Evolutionary conservation across 1,140 invertebrate species (phyloP).

Genomic region (Drosophila parabipectinata): DNA sequence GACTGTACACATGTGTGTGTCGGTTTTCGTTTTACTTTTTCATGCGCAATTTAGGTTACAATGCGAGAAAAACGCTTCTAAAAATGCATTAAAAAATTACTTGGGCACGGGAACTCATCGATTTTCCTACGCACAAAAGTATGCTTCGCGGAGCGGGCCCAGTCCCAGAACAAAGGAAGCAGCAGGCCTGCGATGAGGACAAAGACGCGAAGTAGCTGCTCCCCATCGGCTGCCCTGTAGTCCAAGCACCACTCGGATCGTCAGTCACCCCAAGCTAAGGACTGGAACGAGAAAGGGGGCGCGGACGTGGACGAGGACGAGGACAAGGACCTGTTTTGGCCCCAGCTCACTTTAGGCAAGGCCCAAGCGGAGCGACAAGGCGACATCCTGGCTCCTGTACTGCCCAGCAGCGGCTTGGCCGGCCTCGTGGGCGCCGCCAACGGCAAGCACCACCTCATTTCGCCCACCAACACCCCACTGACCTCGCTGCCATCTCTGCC

Average conservation of each 20-base stretch:
- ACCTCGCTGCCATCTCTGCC: slow-evolving; percentile 43
- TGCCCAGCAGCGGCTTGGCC: slow-evolving; percentile 74
- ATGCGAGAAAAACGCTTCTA: slow-evolving; percentile 71
- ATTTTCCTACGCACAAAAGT: slow-evolving; percentile 75
- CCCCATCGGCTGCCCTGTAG: slow-evolving; percentile 17
- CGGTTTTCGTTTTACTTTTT: slow-evolving; percentile 71
- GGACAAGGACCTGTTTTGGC: not conserved
- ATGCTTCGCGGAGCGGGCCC: slow-evolving; percentile 50
- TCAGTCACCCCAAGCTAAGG: not conserved
- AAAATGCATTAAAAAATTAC: slow-evolving; percentile 78
- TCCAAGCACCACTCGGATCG: slow-evolving; percentile 12
- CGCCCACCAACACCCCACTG: slow-evolving; percentile 65
- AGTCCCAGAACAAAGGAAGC: slow-evolving; percentile 44
- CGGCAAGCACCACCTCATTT: slow-evolving; percentile 69
- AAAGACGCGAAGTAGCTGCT: slow-evolving; percentile 51
- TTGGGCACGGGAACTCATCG: slow-evolving; percentile 63
- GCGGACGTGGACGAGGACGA: slow-evolving; percentile 6
- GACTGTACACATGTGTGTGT: slow-evolving; percentile 30
- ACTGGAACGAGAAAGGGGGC: slow-evolving; percentile 7
- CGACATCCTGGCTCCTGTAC: slow-evolving; percentile 77
- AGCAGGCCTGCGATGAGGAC: slow-evolving; percentile 34
- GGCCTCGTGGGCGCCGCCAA: slow-evolving; percentile 55
- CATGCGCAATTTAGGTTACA: slow-evolving; percentile 80
- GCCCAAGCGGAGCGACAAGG: slow-evolving; percentile 2
- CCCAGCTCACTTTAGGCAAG: not conserved